These are phyloP conservation scores for Urocitellus parryii DNA, from an alignment of 2,113 vertebrate species.

Conservation along the genomic window DNA sequence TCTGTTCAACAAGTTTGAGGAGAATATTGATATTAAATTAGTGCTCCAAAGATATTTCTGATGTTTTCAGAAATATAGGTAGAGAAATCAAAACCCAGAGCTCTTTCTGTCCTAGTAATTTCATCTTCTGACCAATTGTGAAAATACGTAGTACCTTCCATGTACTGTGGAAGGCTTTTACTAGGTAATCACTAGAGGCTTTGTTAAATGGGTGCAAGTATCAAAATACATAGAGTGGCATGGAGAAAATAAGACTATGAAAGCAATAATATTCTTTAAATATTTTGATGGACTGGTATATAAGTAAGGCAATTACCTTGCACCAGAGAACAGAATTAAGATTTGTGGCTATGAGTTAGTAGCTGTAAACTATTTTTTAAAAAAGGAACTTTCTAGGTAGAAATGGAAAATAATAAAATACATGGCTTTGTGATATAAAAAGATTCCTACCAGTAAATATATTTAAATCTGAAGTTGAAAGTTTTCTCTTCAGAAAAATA, in stretches of 20 bases:
- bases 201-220: neutral
- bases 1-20: neutral
- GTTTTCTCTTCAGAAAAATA: neutral
- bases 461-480: constrained; percentile 49
- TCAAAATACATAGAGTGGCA: neutral
- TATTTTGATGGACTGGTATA: neutral
- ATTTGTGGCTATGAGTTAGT: neutral
- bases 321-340: neutral
- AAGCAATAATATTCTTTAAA: neutral
- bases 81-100: neutral
- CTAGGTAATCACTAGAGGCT: neutral
- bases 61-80: neutral
- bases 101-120: neutral
- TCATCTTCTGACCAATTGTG: neutral
- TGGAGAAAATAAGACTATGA: neutral
- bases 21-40: neutral
- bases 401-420: constrained; percentile 18
- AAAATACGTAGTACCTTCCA: neutral
- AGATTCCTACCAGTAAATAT: neutral
- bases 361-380: neutral
- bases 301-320: neutral
- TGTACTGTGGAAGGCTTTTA: neutral
- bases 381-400: constrained; percentile 15
- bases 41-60: neutral
- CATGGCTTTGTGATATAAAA: neutral